Evolutionary conservation across 2,797 vertebrate species (phyloP), one percentile per base, ranked within the genome.

Genomic region (Myripristis jacobus): DNA sequence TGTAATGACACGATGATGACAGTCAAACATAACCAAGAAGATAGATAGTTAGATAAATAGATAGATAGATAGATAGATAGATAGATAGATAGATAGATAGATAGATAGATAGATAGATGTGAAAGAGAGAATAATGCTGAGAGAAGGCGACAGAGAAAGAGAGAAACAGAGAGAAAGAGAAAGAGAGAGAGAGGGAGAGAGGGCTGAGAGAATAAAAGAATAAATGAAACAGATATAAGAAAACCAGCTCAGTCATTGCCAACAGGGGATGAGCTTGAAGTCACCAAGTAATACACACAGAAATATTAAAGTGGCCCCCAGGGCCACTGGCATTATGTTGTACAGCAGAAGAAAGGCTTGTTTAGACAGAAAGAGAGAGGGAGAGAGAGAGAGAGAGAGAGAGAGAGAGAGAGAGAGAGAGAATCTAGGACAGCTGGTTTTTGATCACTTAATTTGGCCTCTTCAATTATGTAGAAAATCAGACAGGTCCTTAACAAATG

Each of bases 221-320:
- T 21, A 19, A 66, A 29, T 13, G 21, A 66, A 10, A 52, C 29
- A 54, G 36, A 25, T n/a, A 4, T 18, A 25, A 21, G 46, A 19
- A n/a, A 46, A 25, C 44, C 16, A 55, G 21, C 27, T 18, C n/a
- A 27, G n/a, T 16, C 18, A 46, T 24, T 60, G 25, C 12, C 18
- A 75, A 29, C 29, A 6, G 6, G 24, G n/a, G 36, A 57, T 27
- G 43, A 11, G 19, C 57, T 54, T 61, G 29, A 41, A 70, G 67
- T 58, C 55, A 60, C 63, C 66, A 70, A 61, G 67, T 70, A 70
- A 77, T 66, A 63, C 54, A 59, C 36, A 54, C 53, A 70, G 25
- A 76, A 76, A 76, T 76, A 76, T 76, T 70, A 47, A 75, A 50
- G 55, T 43, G 19, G 18, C 72, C 51, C 31, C 0, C 18, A 12